phyloP scores from a whole-genome alignment of 2,113 vertebrate genomes.

The Hydrochoerus hydrochaeris region DNA sequence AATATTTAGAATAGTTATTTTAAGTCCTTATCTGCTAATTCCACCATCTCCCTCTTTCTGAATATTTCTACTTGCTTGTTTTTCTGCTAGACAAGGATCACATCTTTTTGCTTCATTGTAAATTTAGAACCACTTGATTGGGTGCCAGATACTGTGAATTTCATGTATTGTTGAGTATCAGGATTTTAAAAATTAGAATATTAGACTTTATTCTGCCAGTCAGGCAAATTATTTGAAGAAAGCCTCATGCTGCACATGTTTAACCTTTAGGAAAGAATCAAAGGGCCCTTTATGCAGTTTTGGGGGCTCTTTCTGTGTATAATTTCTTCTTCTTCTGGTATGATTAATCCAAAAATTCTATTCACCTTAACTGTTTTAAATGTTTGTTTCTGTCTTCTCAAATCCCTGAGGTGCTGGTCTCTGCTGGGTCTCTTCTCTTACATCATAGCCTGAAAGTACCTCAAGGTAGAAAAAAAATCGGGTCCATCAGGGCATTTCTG shows the following conservation, averaged over 20 bases:
- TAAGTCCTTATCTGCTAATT: background rate
- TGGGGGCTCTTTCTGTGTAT: background rate
- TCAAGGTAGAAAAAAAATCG: background rate
- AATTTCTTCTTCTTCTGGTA: background rate
- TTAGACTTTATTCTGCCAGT: background rate
- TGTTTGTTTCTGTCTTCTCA: background rate
- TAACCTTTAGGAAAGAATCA: background rate
- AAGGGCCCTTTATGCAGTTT: background rate
- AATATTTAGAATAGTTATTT: background rate
- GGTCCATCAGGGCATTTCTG: background rate
- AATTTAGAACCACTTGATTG: background rate
- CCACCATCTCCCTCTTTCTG: background rate
- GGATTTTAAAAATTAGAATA: background rate
- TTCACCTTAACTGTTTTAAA: background rate
- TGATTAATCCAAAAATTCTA: background rate
- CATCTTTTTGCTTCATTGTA: background rate
- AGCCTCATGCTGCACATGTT: background rate
- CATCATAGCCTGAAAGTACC: background rate
- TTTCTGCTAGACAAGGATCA: background rate
- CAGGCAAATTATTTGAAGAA: background rate
- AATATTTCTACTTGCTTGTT: background rate
- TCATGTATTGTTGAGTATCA: background rate
- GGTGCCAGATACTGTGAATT: background rate
- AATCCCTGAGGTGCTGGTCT: background rate
- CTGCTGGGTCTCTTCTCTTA: background rate